Percentiles rank a stretch among this genome's conserved stretches.
Conservation (phyloP, 2,797 vertebrate species). For the Sebastes steindachneri region DNA sequence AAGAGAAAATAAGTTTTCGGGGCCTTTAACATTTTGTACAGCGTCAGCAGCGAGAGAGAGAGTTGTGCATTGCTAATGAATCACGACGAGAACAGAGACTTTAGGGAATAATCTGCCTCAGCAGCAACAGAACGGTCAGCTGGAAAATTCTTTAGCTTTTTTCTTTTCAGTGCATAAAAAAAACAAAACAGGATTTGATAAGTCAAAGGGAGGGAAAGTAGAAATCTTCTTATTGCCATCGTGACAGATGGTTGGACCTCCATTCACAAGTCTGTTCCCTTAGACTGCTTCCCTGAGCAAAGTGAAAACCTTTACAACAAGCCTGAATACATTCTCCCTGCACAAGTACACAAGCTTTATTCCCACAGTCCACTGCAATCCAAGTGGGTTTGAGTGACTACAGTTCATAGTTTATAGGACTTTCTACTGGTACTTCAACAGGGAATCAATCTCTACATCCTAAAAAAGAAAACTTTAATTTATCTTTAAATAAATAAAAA, state of each 20-base stretch:
- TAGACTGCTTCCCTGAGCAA: constrained; percentile 72
- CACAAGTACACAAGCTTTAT: constrained; percentile 50
- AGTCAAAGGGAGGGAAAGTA: constrained; percentile 32
- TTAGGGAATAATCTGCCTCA: constrained; percentile 29
- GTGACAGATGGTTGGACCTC: constrained; percentile 73
- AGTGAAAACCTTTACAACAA: constrained; percentile 70
- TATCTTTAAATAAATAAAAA: constrained; percentile 11
- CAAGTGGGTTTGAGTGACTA: constrained; percentile 35
- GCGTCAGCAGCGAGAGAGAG: not conserved
- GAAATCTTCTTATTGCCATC: constrained; percentile 50
- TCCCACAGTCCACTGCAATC: constrained; percentile 51
- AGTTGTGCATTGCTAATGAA: constrained; percentile 27
- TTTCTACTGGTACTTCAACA: not conserved
- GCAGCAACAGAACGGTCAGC: constrained; percentile 13
- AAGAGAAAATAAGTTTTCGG: not conserved
- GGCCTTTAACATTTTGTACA: not conserved
- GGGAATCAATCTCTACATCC: not conserved
- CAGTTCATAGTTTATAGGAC: not conserved
- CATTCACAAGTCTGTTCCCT: constrained; percentile 70
- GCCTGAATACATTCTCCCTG: constrained; percentile 64
- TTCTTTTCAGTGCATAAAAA: constrained; percentile 25
- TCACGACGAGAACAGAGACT: constrained; percentile 22
- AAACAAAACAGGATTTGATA: constrained; percentile 19
- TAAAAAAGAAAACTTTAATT: not conserved
- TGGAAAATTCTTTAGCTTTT: constrained; percentile 27